Base-by-base conservation (phyloP, 2,797 vertebrate genomes). In the Amblyraja radiata region DNA sequence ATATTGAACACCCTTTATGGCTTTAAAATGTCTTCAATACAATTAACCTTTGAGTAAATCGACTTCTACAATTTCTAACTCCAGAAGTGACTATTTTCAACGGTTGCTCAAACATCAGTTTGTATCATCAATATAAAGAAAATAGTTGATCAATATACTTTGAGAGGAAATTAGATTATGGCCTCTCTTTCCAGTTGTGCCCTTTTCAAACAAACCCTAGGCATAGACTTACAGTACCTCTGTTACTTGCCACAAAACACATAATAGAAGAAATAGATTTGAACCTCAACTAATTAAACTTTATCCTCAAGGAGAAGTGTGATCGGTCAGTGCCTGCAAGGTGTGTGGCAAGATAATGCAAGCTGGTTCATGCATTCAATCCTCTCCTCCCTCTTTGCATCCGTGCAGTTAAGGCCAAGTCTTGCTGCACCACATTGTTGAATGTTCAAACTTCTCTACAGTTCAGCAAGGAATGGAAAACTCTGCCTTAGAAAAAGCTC, bases 11-110 rank as follows among this genome's bases (percentile, higher is more conserved):
- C 93, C 61, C 63, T 46, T 71, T 84, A 61, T 93, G 46, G 74
- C 93, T 94, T 94, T 94, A 93, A 93, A 94, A 93, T 93, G 93
- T 93, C 39, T 16, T 76, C 54, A 25, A 92, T 76, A 58, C 14
- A 76, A 54, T 54, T 76, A 32, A 14, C 25, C 36, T 92, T 76
- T 76, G 9, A 88, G 32, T 46, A 76, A 73, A 92, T 92, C 14
- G 71, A 4, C 74, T 39, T n/a, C 18, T 71, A 6, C 32, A 16
- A 68, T 76, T 54, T 73, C 21, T 71, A 36, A 74, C 16, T n/a
- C 9, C 65, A 71, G 65, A 91, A 46, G 84, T 83, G 21, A 63
- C 13, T n/a, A 25, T 11, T 76, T 74, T 28, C 39, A 92, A 58
- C 28, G 0, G 36, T 76, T 14, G 18, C 6, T 92, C 39, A 92